Evolutionary conservation across 2,888 invertebrate genomes (phyloP), one percentile per base, ranked within the genome.

Genomic region (Pseudoips prasinana): DNA sequence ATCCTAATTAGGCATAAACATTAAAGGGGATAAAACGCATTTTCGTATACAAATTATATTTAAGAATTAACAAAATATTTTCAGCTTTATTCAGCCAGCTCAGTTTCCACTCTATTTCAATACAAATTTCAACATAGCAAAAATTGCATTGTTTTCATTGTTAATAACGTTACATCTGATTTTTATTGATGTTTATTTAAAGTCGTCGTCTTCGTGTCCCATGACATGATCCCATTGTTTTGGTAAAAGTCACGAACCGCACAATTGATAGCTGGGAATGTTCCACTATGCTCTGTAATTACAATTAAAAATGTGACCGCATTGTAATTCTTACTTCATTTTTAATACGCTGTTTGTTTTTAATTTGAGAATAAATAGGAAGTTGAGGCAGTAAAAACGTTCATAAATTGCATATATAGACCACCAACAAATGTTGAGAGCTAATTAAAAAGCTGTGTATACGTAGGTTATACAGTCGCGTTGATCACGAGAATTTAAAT

Each of bases 201-300:
- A 73, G 70, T 70, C 64, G 55, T 40, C 48, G 58, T 77, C 73
- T 75, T 63, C 59, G 53, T 70, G 58, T 58, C 67, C 73, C 73
- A 58, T 54, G 36, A 38, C 40, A 14, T 79, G 72, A 88, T 73
- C 79, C 85, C 52, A 64, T 71, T 86, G 87, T 88, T 87, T 85
- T 85, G 70, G 61, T 46, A 66, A 74, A 84, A 85, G 85, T 85
- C 87, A 88, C 87, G 87, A 61, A 64, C 75, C 14, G 40, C 48
- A 46, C 72, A 64, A 79, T 75, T 78, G 76, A 79, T 74, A 56
- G 72, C 63, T 46, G 42, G 39, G 52, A 59, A 65, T 64, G 59
- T 42, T 55, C 53, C n/a, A 14, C 14, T 14, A 14, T 14, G 5
- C 14, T 65, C 60, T 52, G 61, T 65, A 65, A 75, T 75, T 76